Conservation (phyloP, 2,113 vertebrate species). For the Colossoma macropomum region DNA sequence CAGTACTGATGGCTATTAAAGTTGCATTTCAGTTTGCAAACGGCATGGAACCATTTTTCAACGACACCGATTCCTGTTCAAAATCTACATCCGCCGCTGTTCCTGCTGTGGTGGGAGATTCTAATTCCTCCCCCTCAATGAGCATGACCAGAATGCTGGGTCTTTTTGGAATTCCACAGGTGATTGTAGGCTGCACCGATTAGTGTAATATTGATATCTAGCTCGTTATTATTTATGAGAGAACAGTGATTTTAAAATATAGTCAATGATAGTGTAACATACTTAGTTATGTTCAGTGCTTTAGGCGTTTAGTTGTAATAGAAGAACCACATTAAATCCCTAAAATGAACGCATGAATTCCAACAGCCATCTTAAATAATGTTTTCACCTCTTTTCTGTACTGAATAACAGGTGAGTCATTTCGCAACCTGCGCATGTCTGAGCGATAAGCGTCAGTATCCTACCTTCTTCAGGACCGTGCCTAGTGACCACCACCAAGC, state of each 20-base stretch:
- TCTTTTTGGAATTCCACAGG: constrained; percentile 49
- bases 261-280: too few species aligned
- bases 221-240: too few species aligned
- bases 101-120: constrained; percentile 65
- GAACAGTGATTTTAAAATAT: too few species aligned
- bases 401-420: constrained; percentile 73
- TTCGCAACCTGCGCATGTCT: constrained; percentile 77
- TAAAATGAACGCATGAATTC: too few species aligned
- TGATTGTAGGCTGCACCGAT: constrained; percentile 35
- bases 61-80: constrained; percentile 26
- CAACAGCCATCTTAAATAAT: too few species aligned
- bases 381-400: too few species aligned
- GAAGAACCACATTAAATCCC: too few species aligned
- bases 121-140: constrained; percentile 70
- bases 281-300: too few species aligned
- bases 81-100: constrained; percentile 41
- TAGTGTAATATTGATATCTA: too few species aligned
- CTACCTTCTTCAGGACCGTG: too few species aligned
- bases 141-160: constrained; percentile 63
- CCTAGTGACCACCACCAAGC: too few species aligned
- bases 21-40: neutral
- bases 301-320: too few species aligned
- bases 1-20: neutral
- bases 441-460: constrained; percentile 55
- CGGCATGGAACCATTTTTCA: constrained; percentile 43